Evolutionary conservation across 2,888 invertebrate genomes (phyloP), one percentile per base, ranked within the genome.

Genomic region (Diadromus collaris): DNA sequence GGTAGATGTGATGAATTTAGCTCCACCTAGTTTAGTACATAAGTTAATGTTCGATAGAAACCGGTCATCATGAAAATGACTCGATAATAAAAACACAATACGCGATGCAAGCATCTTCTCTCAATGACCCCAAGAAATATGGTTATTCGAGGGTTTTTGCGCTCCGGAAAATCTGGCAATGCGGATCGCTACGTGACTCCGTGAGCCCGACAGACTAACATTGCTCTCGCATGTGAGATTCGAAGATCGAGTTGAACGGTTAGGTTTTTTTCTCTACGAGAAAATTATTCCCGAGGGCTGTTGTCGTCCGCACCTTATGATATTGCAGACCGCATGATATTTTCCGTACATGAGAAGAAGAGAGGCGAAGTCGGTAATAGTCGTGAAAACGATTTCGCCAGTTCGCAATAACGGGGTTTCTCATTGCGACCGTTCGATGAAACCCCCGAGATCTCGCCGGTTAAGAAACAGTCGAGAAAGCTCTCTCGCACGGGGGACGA

Each of bases 241-340:
- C 85, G 84, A 86, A 85, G 82, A 85, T 82, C 84, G 83, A 83
- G 79, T 65, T 21, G 54, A 74, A 70, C 21, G 65, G 54, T 29
- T 10, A 32, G 60, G 16, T 34, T 48, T 48, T 60, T 70, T 77
- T 83, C 85, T 83, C 84, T 86, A 88, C 86, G 87, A 85, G 86
- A 87, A 87, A 88, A 89, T 88, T 88, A 88, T 89, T 86, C 87
- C 72, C 80, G 19, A 74, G 74, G 76, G 73, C 69, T 79, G 71
- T 82, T 83, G 80, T 83, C 77, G 71, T 51, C 67, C 64, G 46
- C 65, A 61, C 38, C 29, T 61, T 67, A 69, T 76, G 83, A 85
- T 85, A 86, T 85, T 82, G 82, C 81, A 70, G 81, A 83, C 86
- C 85, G 81, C 84, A 85, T 83, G 86, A 86, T 86, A 87, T 85